phyloP scores from a whole-genome alignment of 1,140 invertebrate genomes.

The Ooceraea biroi region DNA sequence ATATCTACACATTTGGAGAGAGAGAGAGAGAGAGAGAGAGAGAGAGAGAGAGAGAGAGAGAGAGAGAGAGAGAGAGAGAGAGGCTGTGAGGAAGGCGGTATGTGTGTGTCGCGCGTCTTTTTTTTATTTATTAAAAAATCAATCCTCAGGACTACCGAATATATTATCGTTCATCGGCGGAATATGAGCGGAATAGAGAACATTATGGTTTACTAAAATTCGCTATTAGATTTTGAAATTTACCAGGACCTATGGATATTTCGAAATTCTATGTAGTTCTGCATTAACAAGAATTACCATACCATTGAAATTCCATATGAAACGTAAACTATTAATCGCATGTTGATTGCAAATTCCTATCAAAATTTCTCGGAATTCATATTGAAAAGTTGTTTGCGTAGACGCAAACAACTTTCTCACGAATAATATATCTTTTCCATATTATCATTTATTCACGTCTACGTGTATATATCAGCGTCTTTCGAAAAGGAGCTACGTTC shows the following conservation, averaged over 20 bases:
- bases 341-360: too few species aligned
- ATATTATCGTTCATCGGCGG: background rate
- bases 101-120: background rate
- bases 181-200: background rate
- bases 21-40: too few species aligned
- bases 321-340: too few species aligned
- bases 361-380: background rate
- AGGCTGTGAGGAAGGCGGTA: too few species aligned
- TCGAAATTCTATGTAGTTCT: background rate
- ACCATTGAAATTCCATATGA: background rate
- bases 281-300: background rate
- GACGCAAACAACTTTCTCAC: background rate
- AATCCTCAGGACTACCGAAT: background rate
- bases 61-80: too few species aligned
- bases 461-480: too few species aligned
- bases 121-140: slow-evolving; percentile 17
- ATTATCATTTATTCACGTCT: background rate
- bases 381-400: background rate
- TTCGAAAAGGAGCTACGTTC: too few species aligned
- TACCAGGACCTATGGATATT: background rate
- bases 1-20: slow-evolving; percentile 26
- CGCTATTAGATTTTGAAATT: background rate
- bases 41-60: too few species aligned
- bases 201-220: slow-evolving; percentile 11
- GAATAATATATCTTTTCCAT: background rate